Percentiles rank a stretch among this genome's conserved stretches.
Conservation (phyloP, 1,140 invertebrate species). For the Pteromalus puparum region DNA sequence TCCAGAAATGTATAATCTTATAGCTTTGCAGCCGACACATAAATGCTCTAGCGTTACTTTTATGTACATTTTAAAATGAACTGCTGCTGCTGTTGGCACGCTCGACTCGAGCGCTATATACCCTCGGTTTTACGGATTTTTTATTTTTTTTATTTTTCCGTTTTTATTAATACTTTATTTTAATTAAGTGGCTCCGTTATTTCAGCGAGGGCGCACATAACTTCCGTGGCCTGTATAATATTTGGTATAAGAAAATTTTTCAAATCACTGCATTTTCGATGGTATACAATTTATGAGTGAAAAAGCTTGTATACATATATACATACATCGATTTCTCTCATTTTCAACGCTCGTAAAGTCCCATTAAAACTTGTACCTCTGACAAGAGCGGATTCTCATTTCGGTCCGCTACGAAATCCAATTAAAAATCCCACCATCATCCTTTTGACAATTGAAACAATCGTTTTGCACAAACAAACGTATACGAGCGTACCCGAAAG, state of each 20-base stretch:
- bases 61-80: slow-evolving; percentile 1
- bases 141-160: neutral
- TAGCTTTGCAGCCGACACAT: neutral
- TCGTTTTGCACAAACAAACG: slow-evolving; percentile 1
- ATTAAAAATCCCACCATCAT: neutral
- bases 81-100: neutral
- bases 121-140: neutral
- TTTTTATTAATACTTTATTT: slow-evolving; percentile 6
- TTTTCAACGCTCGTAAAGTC: neutral
- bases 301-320: no score
- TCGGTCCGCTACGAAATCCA: neutral
- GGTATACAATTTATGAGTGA: no score
- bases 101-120: neutral
- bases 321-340: neutral
- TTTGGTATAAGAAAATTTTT: no score
- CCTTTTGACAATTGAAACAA: slow-evolving; percentile 1
- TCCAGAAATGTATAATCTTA: slow-evolving; percentile 4
- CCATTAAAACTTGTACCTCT: neutral
- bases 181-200: neutral
- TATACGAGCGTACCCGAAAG: neutral
- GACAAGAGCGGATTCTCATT: neutral
- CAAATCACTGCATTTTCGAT: neutral
- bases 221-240: no score
- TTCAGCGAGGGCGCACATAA: neutral
- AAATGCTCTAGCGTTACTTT: neutral